Evolutionary conservation across 1,140 invertebrate genomes (phyloP), one percentile per base, ranked within the genome.

Genomic region (Ganaspis sp.): DNA sequence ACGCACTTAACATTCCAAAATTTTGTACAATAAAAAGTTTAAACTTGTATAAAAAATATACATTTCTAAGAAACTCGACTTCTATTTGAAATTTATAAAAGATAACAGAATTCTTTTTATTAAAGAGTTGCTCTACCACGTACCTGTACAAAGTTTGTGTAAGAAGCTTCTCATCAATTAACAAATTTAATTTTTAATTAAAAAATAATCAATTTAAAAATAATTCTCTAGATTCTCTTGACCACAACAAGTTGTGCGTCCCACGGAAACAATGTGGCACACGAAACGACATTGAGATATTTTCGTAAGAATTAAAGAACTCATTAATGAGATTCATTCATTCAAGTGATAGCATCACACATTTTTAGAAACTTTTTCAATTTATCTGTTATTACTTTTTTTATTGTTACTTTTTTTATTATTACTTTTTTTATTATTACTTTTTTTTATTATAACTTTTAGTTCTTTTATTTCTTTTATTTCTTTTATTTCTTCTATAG

Each of bases 251-350:
- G 54, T 26, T 58, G 54, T 58, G 54, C 54, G 21, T 58, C 23
- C 21, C 54, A 58, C 26, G 23, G 21, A 29, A 34, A 64, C 26
- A 64, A 64, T 64, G 58, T 64, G 58, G 23, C 58, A 64, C 58
- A 64, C 58, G 26, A 64, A 64, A 21, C 70, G 34, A 73, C 45
- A 58, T 64, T 53, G 72, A 70, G 58, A 81, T 81, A 81, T 81
- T 81, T 81, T 81, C 79, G 40, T 78, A 75, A 75, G 40, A 73
- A 34, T 70, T 72, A 45, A 40, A 37, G 42, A 12, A 42, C 37
- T 54, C 49, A 29, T 64, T 29, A 64, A 29, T 4, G 69, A 79
- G 54, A 76, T 40, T 72, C 49, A 78, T 49, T 76, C 76, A 12
- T 11, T n/a, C 58, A 29, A 64, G 15, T 29, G 23, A 64, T 64